Evolutionary conservation across 2,113 vertebrate species (phyloP).

Genomic region (Aplodontia rufa): DNA sequence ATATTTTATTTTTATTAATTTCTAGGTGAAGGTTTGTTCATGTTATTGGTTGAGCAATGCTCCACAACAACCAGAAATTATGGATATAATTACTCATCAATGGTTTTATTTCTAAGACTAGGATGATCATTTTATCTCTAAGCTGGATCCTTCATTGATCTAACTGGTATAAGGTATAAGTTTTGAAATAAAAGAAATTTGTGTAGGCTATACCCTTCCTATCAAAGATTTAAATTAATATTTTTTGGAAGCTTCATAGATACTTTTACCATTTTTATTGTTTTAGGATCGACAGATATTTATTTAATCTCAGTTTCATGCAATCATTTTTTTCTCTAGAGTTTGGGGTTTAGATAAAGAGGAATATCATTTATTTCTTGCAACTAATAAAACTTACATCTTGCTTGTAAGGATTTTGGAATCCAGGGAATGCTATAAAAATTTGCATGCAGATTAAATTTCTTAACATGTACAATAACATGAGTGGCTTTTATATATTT

Average conservation of each 20-base stretch:
- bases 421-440: neutral
- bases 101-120: neutral
- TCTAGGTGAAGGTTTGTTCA: neutral
- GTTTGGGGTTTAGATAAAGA: slow-evolving; percentile 41
- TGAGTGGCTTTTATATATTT: neutral
- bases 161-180: neutral
- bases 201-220: neutral
- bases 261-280: neutral
- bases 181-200: neutral
- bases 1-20: neutral
- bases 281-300: neutral
- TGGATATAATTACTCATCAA: neutral
- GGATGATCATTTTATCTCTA: neutral
- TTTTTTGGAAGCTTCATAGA: neutral
- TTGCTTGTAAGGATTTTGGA: neutral
- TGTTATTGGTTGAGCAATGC: neutral
- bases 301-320: neutral
- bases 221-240: neutral
- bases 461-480: neutral
- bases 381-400: neutral
- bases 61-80: neutral
- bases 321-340: no score
- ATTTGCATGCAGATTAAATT: neutral
- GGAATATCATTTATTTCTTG: no score
- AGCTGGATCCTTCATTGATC: neutral